Evolutionary conservation across 2,113 vertebrate genomes (phyloP).

Genomic region (Tinamus guttatus): DNA sequence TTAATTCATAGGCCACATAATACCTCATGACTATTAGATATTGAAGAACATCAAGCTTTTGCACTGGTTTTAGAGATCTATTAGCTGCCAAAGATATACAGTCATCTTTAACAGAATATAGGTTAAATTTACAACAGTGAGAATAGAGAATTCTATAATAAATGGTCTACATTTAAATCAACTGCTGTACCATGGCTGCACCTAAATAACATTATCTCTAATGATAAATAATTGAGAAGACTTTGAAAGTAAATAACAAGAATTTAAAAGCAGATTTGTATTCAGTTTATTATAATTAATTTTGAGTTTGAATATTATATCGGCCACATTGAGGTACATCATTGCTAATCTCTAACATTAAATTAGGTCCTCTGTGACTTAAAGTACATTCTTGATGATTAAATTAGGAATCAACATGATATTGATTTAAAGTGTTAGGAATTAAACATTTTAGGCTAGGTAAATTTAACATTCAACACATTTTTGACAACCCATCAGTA

Average conservation of each 20-base stretch:
- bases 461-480: slow-evolving; percentile 9
- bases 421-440: slow-evolving; percentile 31
- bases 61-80: slow-evolving; percentile 9
- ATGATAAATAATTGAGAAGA: neutral
- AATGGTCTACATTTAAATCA: neutral
- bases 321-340: neutral
- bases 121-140: neutral
- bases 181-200: neutral
- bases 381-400: neutral
- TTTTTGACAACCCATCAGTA: neutral
- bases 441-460: neutral
- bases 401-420: neutral
- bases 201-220: neutral
- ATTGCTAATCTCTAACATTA: neutral
- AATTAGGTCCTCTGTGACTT: neutral
- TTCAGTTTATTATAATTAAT: neutral
- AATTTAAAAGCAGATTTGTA: neutral
- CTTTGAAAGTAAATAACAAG: neutral
- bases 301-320: neutral
- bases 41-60: slow-evolving; percentile 4
- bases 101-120: neutral
- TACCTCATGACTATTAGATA: neutral
- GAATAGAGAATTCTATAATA: slow-evolving; percentile 3
- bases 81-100: slow-evolving; percentile 9
- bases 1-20: neutral